Conservation (phyloP, 2,888 invertebrate genomes). For the Proisotoma minuta region DNA sequence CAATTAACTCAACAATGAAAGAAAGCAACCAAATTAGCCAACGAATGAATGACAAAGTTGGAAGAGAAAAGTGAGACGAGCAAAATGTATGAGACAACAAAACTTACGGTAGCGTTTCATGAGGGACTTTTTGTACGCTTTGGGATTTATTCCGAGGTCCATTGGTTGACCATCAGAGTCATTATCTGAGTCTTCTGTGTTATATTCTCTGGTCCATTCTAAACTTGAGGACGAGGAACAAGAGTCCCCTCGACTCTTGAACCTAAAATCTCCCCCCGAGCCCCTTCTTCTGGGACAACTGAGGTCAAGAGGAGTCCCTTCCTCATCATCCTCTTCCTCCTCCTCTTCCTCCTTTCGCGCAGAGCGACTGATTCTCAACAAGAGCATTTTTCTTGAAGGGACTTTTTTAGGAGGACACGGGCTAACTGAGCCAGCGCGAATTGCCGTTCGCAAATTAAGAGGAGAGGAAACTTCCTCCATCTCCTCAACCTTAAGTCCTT, state of each 20-base stretch:
- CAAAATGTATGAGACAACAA: too few species aligned
- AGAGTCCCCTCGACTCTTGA: constrained; percentile 1
- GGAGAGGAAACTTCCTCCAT: not conserved
- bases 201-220: constrained; percentile 18
- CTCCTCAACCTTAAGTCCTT: not conserved
- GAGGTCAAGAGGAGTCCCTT: constrained; percentile 68
- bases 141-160: constrained; percentile 57
- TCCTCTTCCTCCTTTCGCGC: constrained; percentile 11
- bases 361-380: not conserved
- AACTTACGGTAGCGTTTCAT: constrained; percentile 92
- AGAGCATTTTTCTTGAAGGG: constrained; percentile 17
- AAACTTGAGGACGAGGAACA: constrained; percentile 1
- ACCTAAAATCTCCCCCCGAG: constrained; percentile 5
- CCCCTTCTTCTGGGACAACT: constrained; percentile 55
- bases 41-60: not conserved
- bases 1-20: not conserved
- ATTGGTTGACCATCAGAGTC: constrained; percentile 54
- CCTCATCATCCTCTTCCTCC: constrained; percentile 56
- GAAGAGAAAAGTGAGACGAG: not conserved
- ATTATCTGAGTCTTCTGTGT: constrained; percentile 61
- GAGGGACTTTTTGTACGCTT: constrained; percentile 82
- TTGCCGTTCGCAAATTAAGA: not conserved
- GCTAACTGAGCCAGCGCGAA: not conserved
- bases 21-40: not conserved
- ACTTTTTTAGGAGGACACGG: not conserved